These are phyloP conservation scores for Mylabris sibirica DNA, from an alignment of 2,888 invertebrate species.

Conservation along the genomic window DNA sequence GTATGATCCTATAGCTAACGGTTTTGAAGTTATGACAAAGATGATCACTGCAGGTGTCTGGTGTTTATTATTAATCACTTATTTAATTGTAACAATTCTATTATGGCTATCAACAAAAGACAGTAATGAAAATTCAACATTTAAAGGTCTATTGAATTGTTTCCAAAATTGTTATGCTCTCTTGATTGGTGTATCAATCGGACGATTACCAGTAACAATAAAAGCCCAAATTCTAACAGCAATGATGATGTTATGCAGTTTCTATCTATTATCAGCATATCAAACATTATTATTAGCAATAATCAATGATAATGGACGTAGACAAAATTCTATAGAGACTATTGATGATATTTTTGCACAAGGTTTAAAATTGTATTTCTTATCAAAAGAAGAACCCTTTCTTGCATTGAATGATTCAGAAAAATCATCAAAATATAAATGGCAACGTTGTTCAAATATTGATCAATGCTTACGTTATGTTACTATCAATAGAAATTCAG, in stretches of 20 bases:
- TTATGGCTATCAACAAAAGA: conserved; percentile 6
- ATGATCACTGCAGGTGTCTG: conserved; percentile 12
- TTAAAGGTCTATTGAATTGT: conserved; percentile 27
- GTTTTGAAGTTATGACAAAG: conserved; percentile 8
- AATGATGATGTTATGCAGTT: conserved; percentile 35
- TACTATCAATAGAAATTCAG: conserved; percentile 20
- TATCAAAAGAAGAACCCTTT: neutral
- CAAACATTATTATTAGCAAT: conserved; percentile 32
- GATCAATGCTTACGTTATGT: conserved; percentile 19
- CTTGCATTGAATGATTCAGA: conserved; percentile 13
- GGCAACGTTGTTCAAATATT: conserved; percentile 16
- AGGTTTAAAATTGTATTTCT: neutral
- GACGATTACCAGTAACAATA: conserved; percentile 32
- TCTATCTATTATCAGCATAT: conserved; percentile 38
- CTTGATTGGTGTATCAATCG: conserved; percentile 34
- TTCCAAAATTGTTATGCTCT: conserved; percentile 33
- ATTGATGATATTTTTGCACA: conserved; percentile 7
- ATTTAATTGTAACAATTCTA: conserved; percentile 11
- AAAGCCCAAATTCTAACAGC: conserved; percentile 35
- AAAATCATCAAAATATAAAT: conserved; percentile 22
- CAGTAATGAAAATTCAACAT: conserved; percentile 25
- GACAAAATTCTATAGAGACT: conserved; percentile 14
- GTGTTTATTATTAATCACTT: conserved; percentile 13
- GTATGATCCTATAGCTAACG: neutral
- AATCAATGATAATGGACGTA: neutral